These are phyloP conservation scores for Sylvilagus bachmani DNA, from an alignment of 2,113 vertebrate genomes.

Conservation along the genomic window DNA sequence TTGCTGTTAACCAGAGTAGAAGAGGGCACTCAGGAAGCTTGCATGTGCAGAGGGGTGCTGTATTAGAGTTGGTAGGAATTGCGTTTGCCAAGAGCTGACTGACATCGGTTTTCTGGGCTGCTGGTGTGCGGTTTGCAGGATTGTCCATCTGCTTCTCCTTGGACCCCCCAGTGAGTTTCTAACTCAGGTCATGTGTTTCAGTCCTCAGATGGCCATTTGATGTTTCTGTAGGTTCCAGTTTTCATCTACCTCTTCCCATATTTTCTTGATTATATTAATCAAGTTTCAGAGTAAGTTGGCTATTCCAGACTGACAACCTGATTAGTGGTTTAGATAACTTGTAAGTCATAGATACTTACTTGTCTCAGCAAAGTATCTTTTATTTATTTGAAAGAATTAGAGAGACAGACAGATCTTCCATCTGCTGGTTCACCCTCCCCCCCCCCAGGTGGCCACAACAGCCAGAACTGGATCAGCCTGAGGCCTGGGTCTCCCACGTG, in stretches of 20 bases:
- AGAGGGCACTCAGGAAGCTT: not conserved
- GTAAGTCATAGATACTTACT: not conserved
- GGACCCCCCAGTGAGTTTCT: not conserved
- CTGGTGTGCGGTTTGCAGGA: not conserved
- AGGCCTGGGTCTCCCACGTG: too few species aligned
- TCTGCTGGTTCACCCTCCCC: too few species aligned
- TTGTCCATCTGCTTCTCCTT: not conserved
- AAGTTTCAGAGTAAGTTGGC: constrained; percentile 19
- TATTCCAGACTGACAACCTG: not conserved
- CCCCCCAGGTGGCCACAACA: too few species aligned
- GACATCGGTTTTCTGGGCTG: not conserved
- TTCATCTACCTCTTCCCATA: not conserved
- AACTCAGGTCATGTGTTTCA: not conserved
- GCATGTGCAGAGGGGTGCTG: not conserved
- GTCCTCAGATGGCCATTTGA: constrained; percentile 19
- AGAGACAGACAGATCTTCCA: too few species aligned
- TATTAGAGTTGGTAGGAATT: too few species aligned
- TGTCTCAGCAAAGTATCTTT: not conserved
- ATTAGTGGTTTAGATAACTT: constrained; percentile 31
- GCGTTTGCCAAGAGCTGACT: not conserved
- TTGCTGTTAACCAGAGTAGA: constrained; percentile 43
- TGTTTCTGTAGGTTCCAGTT: constrained; percentile 15
- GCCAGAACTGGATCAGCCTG: too few species aligned
- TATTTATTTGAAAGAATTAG: too few species aligned
- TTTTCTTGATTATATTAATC: constrained; percentile 23